Conservation (phyloP, 2,797 vertebrate genomes). For the Paramormyrops hopkinsi region DNA sequence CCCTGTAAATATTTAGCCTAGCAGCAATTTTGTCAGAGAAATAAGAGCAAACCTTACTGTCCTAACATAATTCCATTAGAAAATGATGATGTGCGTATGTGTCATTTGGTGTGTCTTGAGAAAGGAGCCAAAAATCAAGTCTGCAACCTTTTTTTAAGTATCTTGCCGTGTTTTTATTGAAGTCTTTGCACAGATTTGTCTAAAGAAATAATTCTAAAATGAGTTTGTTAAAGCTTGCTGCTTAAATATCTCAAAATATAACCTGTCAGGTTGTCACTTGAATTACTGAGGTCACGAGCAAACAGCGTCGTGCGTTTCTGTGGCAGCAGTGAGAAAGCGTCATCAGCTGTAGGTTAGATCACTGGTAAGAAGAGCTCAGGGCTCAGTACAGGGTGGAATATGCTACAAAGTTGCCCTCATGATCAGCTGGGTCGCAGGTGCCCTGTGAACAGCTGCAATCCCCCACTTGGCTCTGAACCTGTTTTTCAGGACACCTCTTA, state of each 20-base stretch:
- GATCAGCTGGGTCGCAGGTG: background rate
- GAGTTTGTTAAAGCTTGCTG: background rate
- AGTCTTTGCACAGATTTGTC: background rate
- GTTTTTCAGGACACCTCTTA: background rate
- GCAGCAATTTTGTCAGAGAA: background rate
- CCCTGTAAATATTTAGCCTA: conserved; percentile 17
- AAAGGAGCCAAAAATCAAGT: background rate
- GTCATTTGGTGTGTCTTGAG: background rate
- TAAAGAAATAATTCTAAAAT: background rate
- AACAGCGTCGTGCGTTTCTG: no score
- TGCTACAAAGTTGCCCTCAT: background rate
- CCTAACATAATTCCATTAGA: background rate
- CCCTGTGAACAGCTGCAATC: background rate
- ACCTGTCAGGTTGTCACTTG: background rate
- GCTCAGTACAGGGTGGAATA: background rate
- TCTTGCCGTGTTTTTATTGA: background rate
- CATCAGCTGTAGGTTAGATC: background rate
- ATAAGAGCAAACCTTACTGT: background rate
- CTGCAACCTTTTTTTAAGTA: background rate
- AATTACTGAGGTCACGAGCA: background rate
- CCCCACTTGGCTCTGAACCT: background rate
- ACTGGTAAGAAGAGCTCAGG: background rate
- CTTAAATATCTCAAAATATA: background rate
- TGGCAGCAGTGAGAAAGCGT: background rate
- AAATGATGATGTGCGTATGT: background rate